These are phyloP conservation scores for Arizona elegans DNA, from an alignment of 2,113 vertebrate genomes.

Conservation along the genomic window DNA sequence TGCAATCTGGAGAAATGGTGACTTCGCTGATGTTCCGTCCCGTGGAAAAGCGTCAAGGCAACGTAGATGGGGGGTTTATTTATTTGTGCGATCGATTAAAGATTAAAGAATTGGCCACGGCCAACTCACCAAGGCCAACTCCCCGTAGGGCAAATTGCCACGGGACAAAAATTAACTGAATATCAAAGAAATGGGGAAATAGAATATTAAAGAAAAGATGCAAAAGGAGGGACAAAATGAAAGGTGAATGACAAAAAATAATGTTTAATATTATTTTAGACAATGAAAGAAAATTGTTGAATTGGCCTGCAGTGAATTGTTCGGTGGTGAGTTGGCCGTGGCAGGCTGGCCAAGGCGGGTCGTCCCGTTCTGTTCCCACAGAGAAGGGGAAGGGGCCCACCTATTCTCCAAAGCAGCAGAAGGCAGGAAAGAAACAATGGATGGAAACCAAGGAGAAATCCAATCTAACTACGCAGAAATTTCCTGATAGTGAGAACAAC, in stretches of 20 bases:
- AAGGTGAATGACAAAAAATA: no score
- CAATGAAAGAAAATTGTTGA: no score
- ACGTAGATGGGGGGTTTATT: accelerated
- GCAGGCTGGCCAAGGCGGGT: no score
- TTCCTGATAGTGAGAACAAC: not conserved
- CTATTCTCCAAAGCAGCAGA: no score
- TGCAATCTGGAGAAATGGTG: not conserved
- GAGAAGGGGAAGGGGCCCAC: no score
- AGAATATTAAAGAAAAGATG: not conserved
- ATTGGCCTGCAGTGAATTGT: no score
- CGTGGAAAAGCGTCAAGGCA: not conserved
- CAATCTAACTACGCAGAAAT: not conserved
- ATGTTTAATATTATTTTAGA: no score
- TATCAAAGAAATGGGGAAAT: not conserved
- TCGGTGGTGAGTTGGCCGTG: no score
- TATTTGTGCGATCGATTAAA: not conserved
- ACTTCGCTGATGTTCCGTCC: not conserved
- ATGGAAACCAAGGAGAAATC: not conserved
- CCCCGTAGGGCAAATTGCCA: no score
- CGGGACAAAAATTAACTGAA: not conserved
- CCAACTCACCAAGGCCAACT: no score
- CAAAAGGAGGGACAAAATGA: no score
- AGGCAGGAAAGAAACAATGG: not conserved
- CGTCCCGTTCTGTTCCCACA: no score
- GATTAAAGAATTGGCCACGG: not conserved